Evolutionary conservation across 1,140 invertebrate species (phyloP).

Genomic region (Drosophila arizonae): DNA sequence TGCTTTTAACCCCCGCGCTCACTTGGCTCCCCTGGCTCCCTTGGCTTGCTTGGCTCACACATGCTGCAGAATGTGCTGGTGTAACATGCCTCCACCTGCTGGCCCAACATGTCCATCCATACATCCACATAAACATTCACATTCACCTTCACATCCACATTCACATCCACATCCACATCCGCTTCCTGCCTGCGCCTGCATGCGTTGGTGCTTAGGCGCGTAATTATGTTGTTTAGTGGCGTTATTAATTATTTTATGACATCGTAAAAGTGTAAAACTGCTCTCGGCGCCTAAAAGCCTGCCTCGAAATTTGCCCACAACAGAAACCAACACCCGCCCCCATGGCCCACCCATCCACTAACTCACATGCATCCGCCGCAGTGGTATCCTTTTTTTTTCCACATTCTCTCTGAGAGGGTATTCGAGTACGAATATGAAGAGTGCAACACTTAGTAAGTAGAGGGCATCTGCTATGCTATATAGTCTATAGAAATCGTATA

Average conservation of each 20-base stretch:
- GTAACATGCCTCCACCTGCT: slow-evolving; percentile 36
- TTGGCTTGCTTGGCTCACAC: background rate
- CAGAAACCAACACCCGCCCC: slow-evolving; percentile 4
- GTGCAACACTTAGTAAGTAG: too few relatives aligned
- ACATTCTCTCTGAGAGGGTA: background rate
- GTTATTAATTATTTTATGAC: slow-evolving; percentile 82
- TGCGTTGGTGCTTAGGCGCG: slow-evolving; percentile 63
- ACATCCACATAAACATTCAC: background rate
- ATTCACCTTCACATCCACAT: background rate
- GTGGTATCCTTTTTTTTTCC: slow-evolving; percentile 16
- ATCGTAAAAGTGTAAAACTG: slow-evolving; percentile 80
- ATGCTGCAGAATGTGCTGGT: slow-evolving; percentile 42
- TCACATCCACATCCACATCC: background rate
- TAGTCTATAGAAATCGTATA: too few relatives aligned
- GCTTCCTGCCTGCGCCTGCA: slow-evolving; percentile 30
- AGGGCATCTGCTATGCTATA: too few relatives aligned
- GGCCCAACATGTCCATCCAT: slow-evolving; percentile 24
- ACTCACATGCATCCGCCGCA: slow-evolving; percentile 16
- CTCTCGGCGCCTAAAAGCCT: slow-evolving; percentile 70
- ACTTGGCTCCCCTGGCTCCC: background rate
- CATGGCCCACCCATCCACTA: slow-evolving; percentile 11
- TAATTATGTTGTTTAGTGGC: slow-evolving; percentile 81
- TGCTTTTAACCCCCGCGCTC: slow-evolving; percentile 19
- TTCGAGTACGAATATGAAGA: too few relatives aligned
- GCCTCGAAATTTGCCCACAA: slow-evolving; percentile 61